Evolutionary conservation across 2,888 invertebrate genomes (phyloP).

Genomic region (Melinaea menophilus): DNA sequence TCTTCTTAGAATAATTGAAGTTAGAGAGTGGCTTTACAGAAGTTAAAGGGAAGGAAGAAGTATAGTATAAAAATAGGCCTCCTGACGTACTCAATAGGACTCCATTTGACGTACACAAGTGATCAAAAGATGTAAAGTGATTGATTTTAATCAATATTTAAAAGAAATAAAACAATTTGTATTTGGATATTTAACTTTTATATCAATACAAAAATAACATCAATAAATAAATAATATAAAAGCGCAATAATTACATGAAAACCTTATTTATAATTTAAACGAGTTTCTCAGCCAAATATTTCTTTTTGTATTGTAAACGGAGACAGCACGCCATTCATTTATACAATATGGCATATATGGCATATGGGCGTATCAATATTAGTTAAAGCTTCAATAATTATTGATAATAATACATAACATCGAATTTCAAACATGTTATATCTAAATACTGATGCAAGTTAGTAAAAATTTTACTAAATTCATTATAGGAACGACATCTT

Average conservation of each 20-base stretch:
- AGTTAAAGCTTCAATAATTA: constrained; percentile 56
- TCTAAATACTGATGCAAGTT: constrained; percentile 47
- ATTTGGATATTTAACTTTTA: constrained; percentile 45
- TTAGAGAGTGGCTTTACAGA: too few species aligned
- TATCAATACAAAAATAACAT: constrained; percentile 61
- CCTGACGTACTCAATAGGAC: too few species aligned
- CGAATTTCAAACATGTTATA: constrained; percentile 41
- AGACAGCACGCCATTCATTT: constrained; percentile 13
- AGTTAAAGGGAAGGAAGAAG: too few species aligned
- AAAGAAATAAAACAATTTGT: constrained; percentile 36
- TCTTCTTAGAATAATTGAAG: too few species aligned
- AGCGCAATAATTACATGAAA: constrained; percentile 51
- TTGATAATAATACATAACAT: constrained; percentile 28
- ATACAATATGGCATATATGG: constrained; percentile 50
- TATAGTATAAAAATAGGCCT: too few species aligned
- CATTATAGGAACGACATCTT: constrained; percentile 71
- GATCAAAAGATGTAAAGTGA: too few species aligned
- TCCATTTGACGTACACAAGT: too few species aligned
- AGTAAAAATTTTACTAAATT: constrained; percentile 53
- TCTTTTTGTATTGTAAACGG: constrained; percentile 9
- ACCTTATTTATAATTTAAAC: constrained; percentile 25
- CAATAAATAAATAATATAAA: constrained; percentile 69
- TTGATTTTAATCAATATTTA: constrained; percentile 3
- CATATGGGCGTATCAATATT: constrained; percentile 58
- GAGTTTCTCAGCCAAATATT: constrained; percentile 18